Percentiles rank a stretch among this genome's conserved stretches.
phyloP scores from a whole-genome alignment of 2,797 vertebrate species.

The Oreochromis grahami region DNA sequence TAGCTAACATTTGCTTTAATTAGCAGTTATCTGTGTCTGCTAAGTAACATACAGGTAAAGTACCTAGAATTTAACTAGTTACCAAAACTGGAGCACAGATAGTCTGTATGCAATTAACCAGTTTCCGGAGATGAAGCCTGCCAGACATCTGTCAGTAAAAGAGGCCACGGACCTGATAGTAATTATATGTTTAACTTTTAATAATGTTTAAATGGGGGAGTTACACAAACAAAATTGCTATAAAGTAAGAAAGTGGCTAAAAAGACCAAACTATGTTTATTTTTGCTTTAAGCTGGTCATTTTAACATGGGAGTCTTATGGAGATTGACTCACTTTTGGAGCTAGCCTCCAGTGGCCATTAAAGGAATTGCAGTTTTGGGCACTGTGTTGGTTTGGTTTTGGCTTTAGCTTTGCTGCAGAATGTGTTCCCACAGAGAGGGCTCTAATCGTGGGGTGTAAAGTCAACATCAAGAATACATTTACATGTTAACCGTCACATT shows the following conservation, averaged over 20 bases:
- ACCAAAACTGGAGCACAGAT: neutral
- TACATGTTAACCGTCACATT: neutral
- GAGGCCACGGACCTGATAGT: neutral
- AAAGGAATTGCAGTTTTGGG: neutral
- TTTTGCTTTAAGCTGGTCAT: neutral
- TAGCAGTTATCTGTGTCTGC: neutral
- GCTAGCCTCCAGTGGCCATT: neutral
- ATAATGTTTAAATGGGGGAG: neutral
- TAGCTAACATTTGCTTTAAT: neutral
- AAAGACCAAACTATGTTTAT: neutral
- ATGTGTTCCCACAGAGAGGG: neutral
- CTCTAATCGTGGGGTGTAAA: neutral
- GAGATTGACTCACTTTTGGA: neutral
- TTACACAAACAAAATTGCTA: neutral
- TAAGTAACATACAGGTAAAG: neutral
- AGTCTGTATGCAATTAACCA: fast-evolving
- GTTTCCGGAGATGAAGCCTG: fast-evolving
- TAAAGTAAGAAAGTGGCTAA: neutral
- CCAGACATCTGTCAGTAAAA: neutral
- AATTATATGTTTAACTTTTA: neutral
- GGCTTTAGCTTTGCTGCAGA: neutral
- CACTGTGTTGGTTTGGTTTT: neutral
- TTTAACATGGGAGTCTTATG: neutral
- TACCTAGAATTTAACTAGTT: neutral
- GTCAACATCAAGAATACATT: neutral